These are phyloP conservation scores for Embidobia sp. DNA, from an alignment of 2,888 invertebrate species.

Conservation along the genomic window DNA sequence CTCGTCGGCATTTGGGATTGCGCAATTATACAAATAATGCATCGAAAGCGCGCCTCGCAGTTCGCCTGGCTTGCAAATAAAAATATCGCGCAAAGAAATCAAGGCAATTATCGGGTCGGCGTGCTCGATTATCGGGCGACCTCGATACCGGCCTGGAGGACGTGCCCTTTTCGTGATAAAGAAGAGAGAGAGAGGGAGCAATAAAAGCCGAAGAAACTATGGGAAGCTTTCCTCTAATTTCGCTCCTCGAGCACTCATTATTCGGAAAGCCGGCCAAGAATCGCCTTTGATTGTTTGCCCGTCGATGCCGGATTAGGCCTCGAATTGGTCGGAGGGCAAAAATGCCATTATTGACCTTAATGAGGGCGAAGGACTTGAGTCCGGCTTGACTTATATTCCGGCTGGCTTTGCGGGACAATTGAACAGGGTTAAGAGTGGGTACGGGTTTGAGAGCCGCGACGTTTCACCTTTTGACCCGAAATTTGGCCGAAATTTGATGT, in stretches of 20 bases:
- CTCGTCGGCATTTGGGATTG: not conserved
- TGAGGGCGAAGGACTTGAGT: slow-evolving; percentile 22
- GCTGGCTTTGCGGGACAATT: not conserved
- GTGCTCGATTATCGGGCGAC: slow-evolving; percentile 37
- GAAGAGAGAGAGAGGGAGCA: not conserved
- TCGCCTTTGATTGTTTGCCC: slow-evolving; percentile 42
- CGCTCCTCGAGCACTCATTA: slow-evolving; percentile 38
- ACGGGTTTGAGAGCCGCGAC: not conserved
- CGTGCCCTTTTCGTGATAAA: slow-evolving; percentile 21
- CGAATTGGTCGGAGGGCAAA: slow-evolving; percentile 19
- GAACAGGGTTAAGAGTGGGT: not conserved
- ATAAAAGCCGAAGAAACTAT: slow-evolving; percentile 3
- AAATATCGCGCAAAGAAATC: slow-evolving; percentile 26
- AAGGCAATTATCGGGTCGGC: slow-evolving; percentile 25
- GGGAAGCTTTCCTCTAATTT: slow-evolving; percentile 48
- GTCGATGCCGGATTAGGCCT: slow-evolving; percentile 25
- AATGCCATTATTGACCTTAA: slow-evolving; percentile 41
- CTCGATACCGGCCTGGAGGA: slow-evolving; percentile 39
- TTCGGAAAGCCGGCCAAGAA: slow-evolving; percentile 28
- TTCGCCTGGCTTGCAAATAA: slow-evolving; percentile 2
- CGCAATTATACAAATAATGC: slow-evolving; percentile 8
- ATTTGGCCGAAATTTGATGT: slow-evolving; percentile 12
- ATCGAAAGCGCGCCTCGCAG: not conserved
- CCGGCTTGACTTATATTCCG: slow-evolving; percentile 13
- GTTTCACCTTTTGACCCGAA: slow-evolving; percentile 37